Evolutionary conservation across 2,113 vertebrate genomes (phyloP), one percentile per base, ranked within the genome.

Genomic region (Archocentrus centrarchus): DNA sequence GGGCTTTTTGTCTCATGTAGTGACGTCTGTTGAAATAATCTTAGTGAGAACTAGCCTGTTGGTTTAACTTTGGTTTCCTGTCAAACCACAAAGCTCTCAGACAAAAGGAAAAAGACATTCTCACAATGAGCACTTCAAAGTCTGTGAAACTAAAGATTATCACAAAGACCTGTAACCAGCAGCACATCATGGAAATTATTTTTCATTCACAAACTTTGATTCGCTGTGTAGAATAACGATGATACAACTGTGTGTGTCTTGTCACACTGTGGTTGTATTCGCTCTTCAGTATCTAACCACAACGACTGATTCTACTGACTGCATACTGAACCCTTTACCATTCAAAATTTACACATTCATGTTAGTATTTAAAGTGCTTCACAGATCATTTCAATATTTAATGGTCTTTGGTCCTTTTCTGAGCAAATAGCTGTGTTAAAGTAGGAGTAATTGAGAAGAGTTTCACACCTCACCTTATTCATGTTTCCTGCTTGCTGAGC

Each of bases 401-500:
- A 15, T 18, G 6, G 50, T 18, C 17, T 18, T 35, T 37, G 9
- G 7, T 68, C 11, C 3, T 59, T 75, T 59, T 24, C 6, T 60
- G 14, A 17, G 5, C 47, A 24, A 59, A 80, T 2, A 17, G 50
- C 4, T 27, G 4, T 20, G 61, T 24, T 77, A 10, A 27, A 44
- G 8, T 64, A 37, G 6, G 18, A 59, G 1, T 4, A 75, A 53
- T 73, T 4, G 15, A 41, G 13, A 1, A 47, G 53, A 37, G 82
- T 35, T 78, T 75, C 58, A 1, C 75, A 59, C 92, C 97, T 95
- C 94, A 99, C 98, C 97, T 99, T 99, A 89, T 96, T 95, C 94
- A 99, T 97, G 95, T 96, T 96, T 95, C 97, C 98, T 62, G 97
- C 94, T 95, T 99, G 98, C 68, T 97, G 96, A 27, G 97, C 91